These are phyloP conservation scores for Chrysochloris asiatica DNA, from an alignment of 2,113 vertebrate genomes.

Conservation along the genomic window DNA sequence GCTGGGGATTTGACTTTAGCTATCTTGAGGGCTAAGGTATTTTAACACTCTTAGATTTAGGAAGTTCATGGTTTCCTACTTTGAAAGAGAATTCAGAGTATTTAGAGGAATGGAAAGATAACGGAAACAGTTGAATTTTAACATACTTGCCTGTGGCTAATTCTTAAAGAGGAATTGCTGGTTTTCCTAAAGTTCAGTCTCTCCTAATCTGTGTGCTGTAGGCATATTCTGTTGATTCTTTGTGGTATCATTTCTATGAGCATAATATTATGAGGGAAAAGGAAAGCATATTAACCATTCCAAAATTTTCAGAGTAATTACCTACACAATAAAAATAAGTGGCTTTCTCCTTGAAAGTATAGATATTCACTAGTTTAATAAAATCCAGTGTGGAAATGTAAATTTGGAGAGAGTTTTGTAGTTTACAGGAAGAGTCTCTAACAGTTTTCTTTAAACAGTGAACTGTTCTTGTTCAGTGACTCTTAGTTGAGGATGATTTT, in stretches of 20 bases:
- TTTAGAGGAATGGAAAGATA: conserved; percentile 57
- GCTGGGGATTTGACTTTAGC: conserved; percentile 5
- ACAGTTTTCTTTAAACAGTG: conserved; percentile 20
- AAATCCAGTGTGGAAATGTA: conserved; percentile 26
- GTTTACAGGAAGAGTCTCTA: conserved; percentile 11
- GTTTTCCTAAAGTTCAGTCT: conserved; percentile 59
- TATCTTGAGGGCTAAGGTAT: conserved; percentile 45
- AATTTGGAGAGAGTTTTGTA: conserved; percentile 18
- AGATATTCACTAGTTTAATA: conserved; percentile 21
- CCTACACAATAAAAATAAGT: conserved; percentile 32
- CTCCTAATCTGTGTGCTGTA: conserved; percentile 38
- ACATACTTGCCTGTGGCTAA: conserved; percentile 60
- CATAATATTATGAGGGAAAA: conserved; percentile 57
- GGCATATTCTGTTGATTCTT: conserved; percentile 52
- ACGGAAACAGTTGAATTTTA: conserved; percentile 50
- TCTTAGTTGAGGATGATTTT: background rate
- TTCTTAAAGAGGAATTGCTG: conserved; percentile 60
- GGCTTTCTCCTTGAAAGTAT: conserved; percentile 22
- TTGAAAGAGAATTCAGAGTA: conserved; percentile 56
- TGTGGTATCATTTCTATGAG: conserved; percentile 51
- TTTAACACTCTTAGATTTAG: conserved; percentile 21
- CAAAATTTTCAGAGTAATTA: conserved; percentile 45
- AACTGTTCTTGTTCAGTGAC: background rate
- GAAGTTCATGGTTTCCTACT: conserved; percentile 46
- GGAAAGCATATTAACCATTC: background rate